phyloP scores from a whole-genome alignment of 2,888 invertebrate species.

The Ectemnius cavifrons region DNA sequence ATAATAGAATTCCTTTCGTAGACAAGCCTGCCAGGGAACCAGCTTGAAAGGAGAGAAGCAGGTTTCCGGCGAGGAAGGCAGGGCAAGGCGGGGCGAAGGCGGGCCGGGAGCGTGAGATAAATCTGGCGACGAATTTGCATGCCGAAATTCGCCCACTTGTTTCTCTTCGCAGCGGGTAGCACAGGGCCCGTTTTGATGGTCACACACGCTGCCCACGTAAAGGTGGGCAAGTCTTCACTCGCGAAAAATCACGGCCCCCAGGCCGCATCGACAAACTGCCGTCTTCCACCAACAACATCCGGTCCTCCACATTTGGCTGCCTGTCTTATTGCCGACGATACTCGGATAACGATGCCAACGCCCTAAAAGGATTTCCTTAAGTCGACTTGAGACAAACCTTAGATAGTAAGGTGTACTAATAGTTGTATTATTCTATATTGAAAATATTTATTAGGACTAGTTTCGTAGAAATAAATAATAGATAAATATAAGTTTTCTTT shows the following conservation, averaged over 20 bases:
- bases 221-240: conserved; percentile 31
- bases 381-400: too few species aligned
- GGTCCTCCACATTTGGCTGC: conserved; percentile 47
- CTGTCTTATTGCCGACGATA: not conserved
- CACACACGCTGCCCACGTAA: conserved; percentile 56
- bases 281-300: conserved; percentile 55
- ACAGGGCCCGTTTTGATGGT: conserved; percentile 60
- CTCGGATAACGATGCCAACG: not conserved
- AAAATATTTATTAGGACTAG: too few species aligned
- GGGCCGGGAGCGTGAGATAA: conserved; percentile 36
- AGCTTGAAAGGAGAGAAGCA: too few species aligned
- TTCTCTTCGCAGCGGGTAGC: conserved; percentile 66
- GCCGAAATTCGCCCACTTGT: conserved; percentile 67
- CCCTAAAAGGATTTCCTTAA: conserved; percentile 1
- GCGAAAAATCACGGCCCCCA: conserved; percentile 45
- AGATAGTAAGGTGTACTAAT: too few species aligned
- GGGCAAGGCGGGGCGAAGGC: not conserved
- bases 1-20: conserved; percentile 4
- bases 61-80: not conserved
- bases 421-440: too few species aligned
- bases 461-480: too few species aligned
- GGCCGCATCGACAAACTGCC: conserved; percentile 56
- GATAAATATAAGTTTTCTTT: too few species aligned
- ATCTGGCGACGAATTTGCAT: conserved; percentile 63
- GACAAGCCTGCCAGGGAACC: not conserved